phyloP scores from a whole-genome alignment of 2,888 invertebrate genomes.

The Pimpla rufipes region DNA sequence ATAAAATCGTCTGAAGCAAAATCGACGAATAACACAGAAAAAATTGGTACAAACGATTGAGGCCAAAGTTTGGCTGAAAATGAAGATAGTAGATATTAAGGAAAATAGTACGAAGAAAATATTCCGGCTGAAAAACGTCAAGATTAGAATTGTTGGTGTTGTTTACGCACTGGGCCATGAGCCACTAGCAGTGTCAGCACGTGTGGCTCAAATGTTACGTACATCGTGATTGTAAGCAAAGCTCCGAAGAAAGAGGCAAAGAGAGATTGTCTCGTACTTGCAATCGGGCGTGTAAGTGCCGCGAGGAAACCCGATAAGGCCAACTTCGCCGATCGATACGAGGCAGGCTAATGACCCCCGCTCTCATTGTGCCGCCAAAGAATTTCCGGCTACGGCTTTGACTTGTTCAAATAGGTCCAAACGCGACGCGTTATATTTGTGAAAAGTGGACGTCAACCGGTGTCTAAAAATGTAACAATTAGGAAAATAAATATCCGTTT shows the following conservation, averaged over 20 bases:
- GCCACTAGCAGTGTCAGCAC: too few species aligned
- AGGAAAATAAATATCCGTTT: too few species aligned
- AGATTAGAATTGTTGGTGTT: too few species aligned
- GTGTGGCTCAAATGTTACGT: not conserved
- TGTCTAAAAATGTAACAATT: too few species aligned
- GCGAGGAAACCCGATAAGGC: constrained; percentile 66
- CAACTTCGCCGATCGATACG: constrained; percentile 62
- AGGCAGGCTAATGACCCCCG: constrained; percentile 62
- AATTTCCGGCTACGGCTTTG: constrained; percentile 34
- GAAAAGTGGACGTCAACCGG: too few species aligned
- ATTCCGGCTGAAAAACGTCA: too few species aligned
- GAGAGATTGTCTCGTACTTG: constrained; percentile 64
- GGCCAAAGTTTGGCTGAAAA: not conserved
- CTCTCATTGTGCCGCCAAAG: constrained; percentile 49
- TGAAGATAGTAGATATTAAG: too few species aligned
- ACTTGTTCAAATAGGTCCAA: not conserved
- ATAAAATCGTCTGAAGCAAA: not conserved
- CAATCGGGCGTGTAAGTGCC: constrained; percentile 65
- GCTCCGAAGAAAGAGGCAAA: constrained; percentile 6
- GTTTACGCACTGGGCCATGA: too few species aligned
- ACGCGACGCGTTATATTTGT: too few species aligned
- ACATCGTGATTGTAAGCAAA: not conserved
- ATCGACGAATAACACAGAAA: not conserved
- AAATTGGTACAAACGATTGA: not conserved
- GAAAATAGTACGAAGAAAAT: too few species aligned